Percentiles rank a stretch among this genome's conserved stretches.
Evolutionary conservation across 2,797 vertebrate species (phyloP).

Genomic region (Takifugu ocellatus): DNA sequence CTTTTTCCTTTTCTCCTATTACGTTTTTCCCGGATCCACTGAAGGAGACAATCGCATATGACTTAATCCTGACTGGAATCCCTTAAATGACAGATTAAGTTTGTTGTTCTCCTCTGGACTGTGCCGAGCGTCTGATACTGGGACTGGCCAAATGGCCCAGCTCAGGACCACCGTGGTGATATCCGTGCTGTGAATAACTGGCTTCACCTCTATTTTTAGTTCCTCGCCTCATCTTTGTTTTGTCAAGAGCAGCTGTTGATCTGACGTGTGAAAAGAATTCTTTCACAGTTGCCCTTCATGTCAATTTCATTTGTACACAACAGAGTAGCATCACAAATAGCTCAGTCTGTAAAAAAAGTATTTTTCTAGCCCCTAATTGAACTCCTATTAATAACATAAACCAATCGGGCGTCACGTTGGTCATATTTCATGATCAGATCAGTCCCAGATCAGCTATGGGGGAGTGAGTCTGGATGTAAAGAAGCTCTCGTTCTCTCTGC

Average conservation of each 20-base stretch:
- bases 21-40: too few relatives aligned
- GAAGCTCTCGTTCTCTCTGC: too few relatives aligned
- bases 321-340: neutral
- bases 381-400: constrained; percentile 8
- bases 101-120: too few relatives aligned
- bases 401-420: neutral
- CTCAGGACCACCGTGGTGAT: too few relatives aligned
- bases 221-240: constrained; percentile 38
- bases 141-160: neutral
- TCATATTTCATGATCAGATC: too few relatives aligned
- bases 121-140: neutral
- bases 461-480: too few relatives aligned
- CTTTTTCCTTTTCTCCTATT: too few relatives aligned
- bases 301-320: neutral
- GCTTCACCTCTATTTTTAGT: constrained; percentile 47
- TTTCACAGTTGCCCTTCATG: neutral
- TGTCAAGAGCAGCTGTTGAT: constrained; percentile 34
- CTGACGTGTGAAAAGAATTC: constrained; percentile 26
- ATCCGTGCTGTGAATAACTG: neutral
- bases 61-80: too few relatives aligned
- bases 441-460: too few relatives aligned
- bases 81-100: too few relatives aligned
- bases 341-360: neutral
- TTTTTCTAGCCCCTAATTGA: too few relatives aligned
- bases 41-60: too few relatives aligned